Evolutionary conservation across 2,113 vertebrate species (phyloP).

Genomic region (Hippolais icterina): DNA sequence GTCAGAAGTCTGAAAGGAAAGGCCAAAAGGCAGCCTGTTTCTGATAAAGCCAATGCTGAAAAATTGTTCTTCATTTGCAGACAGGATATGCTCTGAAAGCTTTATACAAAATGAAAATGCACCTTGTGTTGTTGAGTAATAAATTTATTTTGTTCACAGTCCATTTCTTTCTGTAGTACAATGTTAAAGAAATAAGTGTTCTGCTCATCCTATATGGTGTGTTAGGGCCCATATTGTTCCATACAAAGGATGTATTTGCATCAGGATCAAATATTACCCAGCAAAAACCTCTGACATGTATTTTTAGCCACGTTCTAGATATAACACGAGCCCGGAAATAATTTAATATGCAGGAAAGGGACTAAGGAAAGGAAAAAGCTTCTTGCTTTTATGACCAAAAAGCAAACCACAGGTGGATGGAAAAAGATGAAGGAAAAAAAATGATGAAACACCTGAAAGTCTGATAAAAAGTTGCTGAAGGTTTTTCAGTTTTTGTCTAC

Average conservation of each 20-base stretch:
- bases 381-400: not conserved
- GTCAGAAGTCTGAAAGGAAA: not conserved
- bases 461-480: not conserved
- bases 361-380: not conserved
- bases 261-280: not conserved
- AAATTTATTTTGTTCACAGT: not conserved
- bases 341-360: not conserved
- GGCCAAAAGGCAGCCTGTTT: not conserved
- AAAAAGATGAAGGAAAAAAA: not conserved
- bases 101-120: not conserved
- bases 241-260: not conserved
- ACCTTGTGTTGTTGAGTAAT: not conserved
- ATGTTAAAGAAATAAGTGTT: not conserved
- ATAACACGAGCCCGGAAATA: not conserved
- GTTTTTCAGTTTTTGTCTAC: not conserved
- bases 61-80: not conserved
- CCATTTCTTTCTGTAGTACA: not conserved
- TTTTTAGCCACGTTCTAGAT: not conserved
- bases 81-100: not conserved
- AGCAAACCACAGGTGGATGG: not conserved
- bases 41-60: not conserved
- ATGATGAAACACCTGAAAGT: not conserved
- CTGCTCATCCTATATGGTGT: not conserved
- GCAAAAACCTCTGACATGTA: not conserved
- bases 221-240: not conserved